A percentile compares a stretch with the other conserved stretches of the same genome.
These are phyloP conservation scores for Sclerurus mexicanus DNA, from an alignment of 2,113 vertebrate genomes.

Conservation along the genomic window DNA sequence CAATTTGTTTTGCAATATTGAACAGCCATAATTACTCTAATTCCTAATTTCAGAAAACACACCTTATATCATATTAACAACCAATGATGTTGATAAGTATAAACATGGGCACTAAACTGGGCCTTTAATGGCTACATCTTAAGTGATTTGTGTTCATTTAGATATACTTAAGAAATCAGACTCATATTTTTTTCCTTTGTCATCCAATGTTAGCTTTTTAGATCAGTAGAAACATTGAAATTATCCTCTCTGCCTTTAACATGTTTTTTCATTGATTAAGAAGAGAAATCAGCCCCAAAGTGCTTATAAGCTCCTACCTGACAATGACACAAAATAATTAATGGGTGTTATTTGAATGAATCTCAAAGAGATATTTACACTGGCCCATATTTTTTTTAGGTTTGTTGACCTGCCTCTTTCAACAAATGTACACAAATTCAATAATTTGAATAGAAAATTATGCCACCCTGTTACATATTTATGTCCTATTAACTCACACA, in stretches of 20 bases:
- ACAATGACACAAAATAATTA: neutral
- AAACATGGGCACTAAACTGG: neutral
- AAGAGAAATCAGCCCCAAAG: neutral
- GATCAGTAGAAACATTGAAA: neutral
- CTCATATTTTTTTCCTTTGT: rapidly evolving
- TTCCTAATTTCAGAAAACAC: slow-evolving; percentile 6
- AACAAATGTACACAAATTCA: neutral
- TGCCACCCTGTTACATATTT: neutral
- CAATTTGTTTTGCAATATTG: neutral
- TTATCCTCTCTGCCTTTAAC: neutral
- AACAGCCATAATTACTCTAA: neutral
- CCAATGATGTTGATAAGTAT: neutral
- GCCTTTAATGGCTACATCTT: neutral
- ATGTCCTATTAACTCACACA: neutral
- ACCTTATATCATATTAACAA: neutral
- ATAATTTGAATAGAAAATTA: neutral
- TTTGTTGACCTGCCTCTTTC: neutral
- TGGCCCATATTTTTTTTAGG: neutral
- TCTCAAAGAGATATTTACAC: neutral
- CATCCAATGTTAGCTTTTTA: neutral
- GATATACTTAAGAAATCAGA: neutral
- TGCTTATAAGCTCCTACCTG: neutral
- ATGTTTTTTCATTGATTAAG: neutral
- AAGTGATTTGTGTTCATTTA: neutral
- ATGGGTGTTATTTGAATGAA: neutral